A percentile compares a stretch with the other conserved stretches of the same genome.
phyloP scores from a whole-genome alignment of 2,888 invertebrate species.

The Neria commutata region DNA sequence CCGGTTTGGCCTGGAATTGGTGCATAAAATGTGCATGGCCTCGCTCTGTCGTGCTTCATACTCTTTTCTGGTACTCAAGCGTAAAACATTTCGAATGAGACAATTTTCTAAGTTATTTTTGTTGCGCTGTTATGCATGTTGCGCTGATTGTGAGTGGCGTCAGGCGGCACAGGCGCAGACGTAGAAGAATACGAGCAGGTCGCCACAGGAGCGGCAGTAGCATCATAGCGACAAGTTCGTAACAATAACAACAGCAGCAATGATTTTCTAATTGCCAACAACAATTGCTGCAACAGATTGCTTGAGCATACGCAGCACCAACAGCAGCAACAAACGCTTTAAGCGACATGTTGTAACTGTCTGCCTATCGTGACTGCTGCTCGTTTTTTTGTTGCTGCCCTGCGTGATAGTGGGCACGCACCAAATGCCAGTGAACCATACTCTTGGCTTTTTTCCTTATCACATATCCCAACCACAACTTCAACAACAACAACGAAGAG shows the following conservation, averaged over 20 bases:
- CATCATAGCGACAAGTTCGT: not conserved
- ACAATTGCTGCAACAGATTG: not conserved
- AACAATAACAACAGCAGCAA: not conserved
- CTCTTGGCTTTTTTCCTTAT: not conserved
- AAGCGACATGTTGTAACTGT: constrained; percentile 10
- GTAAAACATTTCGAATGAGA: not conserved
- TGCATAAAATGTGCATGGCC: not conserved
- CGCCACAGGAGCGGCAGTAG: not conserved
- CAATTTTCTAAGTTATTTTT: not conserved
- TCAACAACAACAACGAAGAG: not conserved
- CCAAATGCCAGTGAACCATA: not conserved
- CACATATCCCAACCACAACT: not conserved
- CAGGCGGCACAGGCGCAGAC: no score
- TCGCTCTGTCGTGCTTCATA: no score
- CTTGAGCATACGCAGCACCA: not conserved
- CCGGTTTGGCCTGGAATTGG: not conserved
- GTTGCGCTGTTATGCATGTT: no score
- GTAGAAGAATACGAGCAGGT: no score
- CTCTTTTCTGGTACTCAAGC: not conserved
- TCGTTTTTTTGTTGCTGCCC: not conserved
- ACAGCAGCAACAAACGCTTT: constrained; percentile 3
- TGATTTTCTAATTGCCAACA: not conserved
- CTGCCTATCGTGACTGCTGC: not conserved
- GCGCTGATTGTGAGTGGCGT: no score
- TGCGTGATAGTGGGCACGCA: constrained; percentile 3